phyloP scores from a whole-genome alignment of 1,140 invertebrate species.

The Drosophila varians region DNA sequence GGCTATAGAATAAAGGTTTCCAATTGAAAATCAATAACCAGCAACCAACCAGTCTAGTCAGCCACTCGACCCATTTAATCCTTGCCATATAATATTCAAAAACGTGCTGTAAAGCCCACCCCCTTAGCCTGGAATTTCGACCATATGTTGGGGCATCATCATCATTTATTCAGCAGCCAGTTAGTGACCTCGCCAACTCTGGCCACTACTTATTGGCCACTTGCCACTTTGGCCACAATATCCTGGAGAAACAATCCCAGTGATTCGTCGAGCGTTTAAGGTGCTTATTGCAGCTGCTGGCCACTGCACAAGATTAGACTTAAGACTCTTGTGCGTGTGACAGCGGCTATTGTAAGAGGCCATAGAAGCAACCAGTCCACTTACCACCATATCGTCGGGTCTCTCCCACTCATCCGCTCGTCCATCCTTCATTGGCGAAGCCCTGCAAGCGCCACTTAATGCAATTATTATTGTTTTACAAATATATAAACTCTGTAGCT shows the following conservation, averaged over 20 bases:
- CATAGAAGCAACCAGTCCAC: constrained; percentile 82
- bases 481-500: neutral
- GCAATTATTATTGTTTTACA: constrained; percentile 15
- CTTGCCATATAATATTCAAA: constrained; percentile 55
- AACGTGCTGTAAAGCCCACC: constrained; percentile 19
- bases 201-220: neutral
- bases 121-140: constrained; percentile 45
- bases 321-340: constrained; percentile 97
- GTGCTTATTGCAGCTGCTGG: constrained; percentile 95
- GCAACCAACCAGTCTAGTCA: too few species aligned
- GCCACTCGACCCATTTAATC: constrained; percentile 12
- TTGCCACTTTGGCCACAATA: neutral
- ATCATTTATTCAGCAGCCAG: constrained; percentile 60
- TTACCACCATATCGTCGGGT: neutral
- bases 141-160: constrained; percentile 58
- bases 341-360: constrained; percentile 96
- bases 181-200: constrained; percentile 3
- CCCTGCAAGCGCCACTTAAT: constrained; percentile 8
- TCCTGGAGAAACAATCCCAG: neutral
- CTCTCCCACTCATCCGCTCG: neutral
- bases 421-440: constrained; percentile 1
- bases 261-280: constrained; percentile 48
- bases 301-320: constrained; percentile 97
- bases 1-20: neutral
- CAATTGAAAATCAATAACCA: constrained; percentile 50